Evolutionary conservation across 2,113 vertebrate species (phyloP).

Genomic region (Sceloporus tristichus): DNA sequence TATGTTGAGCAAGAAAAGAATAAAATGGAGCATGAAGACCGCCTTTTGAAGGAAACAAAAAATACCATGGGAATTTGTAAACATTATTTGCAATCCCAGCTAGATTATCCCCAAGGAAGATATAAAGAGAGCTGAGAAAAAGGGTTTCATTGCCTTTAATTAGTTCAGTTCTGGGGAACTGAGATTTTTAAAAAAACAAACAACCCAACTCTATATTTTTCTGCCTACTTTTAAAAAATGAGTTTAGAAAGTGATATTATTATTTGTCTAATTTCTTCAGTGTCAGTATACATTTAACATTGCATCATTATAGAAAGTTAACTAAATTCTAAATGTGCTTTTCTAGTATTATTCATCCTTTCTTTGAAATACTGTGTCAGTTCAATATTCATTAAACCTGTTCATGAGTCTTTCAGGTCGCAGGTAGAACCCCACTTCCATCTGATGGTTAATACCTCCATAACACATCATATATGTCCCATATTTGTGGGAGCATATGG

Average conservation of each 20-base stretch:
- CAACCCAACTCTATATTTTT: not conserved
- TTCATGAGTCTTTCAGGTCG: not conserved
- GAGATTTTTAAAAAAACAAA: not conserved
- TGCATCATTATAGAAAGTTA: not conserved
- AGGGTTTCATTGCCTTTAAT: slow-evolving; percentile 15
- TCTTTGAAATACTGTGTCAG: not conserved
- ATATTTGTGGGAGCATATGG: not conserved
- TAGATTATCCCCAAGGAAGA: not conserved
- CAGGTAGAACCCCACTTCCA: not conserved
- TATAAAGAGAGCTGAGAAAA: slow-evolving; percentile 6
- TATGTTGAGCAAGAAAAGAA: slow-evolving; percentile 31
- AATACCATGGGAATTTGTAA: slow-evolving; percentile 23
- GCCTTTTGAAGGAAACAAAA: slow-evolving; percentile 24
- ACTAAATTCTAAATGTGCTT: not conserved
- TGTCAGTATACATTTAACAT: slow-evolving; percentile 9
- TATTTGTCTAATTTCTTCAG: not conserved
- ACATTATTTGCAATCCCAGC: not conserved
- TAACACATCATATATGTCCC: not conserved
- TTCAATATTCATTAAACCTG: not conserved
- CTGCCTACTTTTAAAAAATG: not conserved
- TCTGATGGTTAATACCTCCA: not conserved
- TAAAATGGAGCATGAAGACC: slow-evolving; percentile 32
- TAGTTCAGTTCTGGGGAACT: slow-evolving; percentile 12
- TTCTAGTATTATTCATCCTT: not conserved
- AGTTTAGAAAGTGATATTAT: not conserved